Conservation (phyloP, 2,113 vertebrate species). For the Menidia beryllina region DNA sequence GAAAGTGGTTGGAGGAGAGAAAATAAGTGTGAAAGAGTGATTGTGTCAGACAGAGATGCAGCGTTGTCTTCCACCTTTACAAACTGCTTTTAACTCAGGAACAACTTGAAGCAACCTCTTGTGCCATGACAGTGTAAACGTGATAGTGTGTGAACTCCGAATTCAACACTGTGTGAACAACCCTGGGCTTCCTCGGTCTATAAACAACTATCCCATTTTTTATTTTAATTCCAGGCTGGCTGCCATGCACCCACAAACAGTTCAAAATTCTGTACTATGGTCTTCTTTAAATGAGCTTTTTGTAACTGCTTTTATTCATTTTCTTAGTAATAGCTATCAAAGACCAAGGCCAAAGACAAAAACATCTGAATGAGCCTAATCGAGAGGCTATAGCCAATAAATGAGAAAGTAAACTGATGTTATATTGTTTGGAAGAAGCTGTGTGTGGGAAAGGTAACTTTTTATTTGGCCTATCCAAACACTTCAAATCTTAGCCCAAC, state of each 20-base stretch:
- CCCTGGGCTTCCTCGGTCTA: slow-evolving; percentile 23
- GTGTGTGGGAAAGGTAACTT: too few relatives aligned
- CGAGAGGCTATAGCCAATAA: not conserved
- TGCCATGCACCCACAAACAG: too few relatives aligned
- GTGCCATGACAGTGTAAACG: slow-evolving; percentile 45
- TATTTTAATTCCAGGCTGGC: slow-evolving; percentile 1
- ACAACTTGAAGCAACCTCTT: slow-evolving; percentile 59
- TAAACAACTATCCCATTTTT: not conserved
- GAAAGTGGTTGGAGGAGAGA: slow-evolving; percentile 44
- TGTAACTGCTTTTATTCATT: too few relatives aligned
- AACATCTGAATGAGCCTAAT: not conserved
- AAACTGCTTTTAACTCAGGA: slow-evolving; percentile 55
- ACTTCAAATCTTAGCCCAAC: not conserved
- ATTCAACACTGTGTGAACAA: slow-evolving; percentile 12
- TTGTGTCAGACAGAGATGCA: slow-evolving; percentile 55
- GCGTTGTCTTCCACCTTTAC: slow-evolving; percentile 62
- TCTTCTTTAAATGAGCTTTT: not conserved
- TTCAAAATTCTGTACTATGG: not conserved
- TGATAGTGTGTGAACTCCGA: slow-evolving; percentile 41
- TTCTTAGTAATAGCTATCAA: not conserved
- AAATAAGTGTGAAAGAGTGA: slow-evolving; percentile 63
- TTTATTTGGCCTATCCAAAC: not conserved
- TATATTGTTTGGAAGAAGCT: not conserved
- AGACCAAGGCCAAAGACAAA: not conserved
- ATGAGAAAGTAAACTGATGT: not conserved